phyloP scores from a whole-genome alignment of 2,113 vertebrate genomes.

The Ochotona curzoniae region DNA sequence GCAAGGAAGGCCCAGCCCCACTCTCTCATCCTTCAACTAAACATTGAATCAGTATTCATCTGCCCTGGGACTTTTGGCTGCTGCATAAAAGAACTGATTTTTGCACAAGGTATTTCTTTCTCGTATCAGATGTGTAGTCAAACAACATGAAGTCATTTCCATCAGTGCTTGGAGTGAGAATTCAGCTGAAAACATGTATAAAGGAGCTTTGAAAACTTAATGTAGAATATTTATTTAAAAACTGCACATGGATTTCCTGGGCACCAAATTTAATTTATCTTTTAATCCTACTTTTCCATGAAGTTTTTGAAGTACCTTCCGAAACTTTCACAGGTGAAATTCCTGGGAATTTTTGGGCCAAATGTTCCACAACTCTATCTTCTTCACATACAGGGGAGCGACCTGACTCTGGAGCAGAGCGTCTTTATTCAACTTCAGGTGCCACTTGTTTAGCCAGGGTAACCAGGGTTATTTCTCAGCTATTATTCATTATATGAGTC shows the following conservation, averaged over 20 bases:
- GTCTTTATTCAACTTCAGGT: background rate
- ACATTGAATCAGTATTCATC: accelerated
- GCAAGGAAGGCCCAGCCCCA: background rate
- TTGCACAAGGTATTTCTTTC: background rate
- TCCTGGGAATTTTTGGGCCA: background rate
- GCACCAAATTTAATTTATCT: too few species aligned
- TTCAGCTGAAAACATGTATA: background rate
- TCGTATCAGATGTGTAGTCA: background rate
- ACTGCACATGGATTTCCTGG: too few species aligned
- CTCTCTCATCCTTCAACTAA: background rate
- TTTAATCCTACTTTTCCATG: too few species aligned
- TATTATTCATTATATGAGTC: background rate
- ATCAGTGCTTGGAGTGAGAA: background rate
- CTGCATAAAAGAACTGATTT: background rate
- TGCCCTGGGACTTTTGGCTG: background rate
- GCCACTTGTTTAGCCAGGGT: background rate
- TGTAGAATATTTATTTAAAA: too few species aligned
- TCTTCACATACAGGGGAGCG: background rate
- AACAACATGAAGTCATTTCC: background rate
- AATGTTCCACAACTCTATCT: background rate
- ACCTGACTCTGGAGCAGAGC: background rate
- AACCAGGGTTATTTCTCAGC: background rate
- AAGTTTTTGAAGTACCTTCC: too few species aligned
- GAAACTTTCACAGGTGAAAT: background rate
- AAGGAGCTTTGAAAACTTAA: too few species aligned